Base-by-base conservation (phyloP, 2,888 invertebrate genomes). In the Isotomurus palustris region DNA sequence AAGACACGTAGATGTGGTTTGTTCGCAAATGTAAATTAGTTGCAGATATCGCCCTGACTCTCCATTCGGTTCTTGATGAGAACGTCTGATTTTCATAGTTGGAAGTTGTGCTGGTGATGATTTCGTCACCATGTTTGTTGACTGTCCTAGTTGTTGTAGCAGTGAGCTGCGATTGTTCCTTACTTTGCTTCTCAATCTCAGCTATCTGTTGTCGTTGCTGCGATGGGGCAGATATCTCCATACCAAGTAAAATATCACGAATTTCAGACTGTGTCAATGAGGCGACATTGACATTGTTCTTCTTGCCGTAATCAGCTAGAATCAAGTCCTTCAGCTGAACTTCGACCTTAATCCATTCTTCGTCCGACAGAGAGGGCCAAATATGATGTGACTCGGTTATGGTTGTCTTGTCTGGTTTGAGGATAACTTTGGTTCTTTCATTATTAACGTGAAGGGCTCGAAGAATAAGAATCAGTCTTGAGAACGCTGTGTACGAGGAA, bases 281-380 rank as follows among this genome's bases (percentile, higher is more conserved):
- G 0, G 96, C 97, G 0, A 99, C 97, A 75, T 99, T 99, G 0
- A 99, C 99, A 73, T 96, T 99, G 80, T 99, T 99, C 81, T 99
- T 99, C 80, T 99, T 99, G 74, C 99, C 99, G 72, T 99, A 99
- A 79, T 99, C 99, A 44, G 97, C 97, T 53, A 99, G 79, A 72
- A 99, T 99, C 60, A 99, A 83, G 77, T 99, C 99, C 75, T 99
- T 99, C 22, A 99, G 82, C 73, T 95, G 93, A 27, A 97, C 92
- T 77, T 99, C 99, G 43, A 96, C 94, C 77, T 97, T 97, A 75
- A 99, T 95, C 99, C 99, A 99, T 78, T 99, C 97, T 72, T 99
- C 97, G 73, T 99, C 97, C 0, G 88, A 84, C 5, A 99, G 79
- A 0, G 95, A 91, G 0, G 99, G 99, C 99, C 99, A 99, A 77